phyloP scores from a whole-genome alignment of 2,888 invertebrate species.

The Synanthedon tipuliformis region DNA sequence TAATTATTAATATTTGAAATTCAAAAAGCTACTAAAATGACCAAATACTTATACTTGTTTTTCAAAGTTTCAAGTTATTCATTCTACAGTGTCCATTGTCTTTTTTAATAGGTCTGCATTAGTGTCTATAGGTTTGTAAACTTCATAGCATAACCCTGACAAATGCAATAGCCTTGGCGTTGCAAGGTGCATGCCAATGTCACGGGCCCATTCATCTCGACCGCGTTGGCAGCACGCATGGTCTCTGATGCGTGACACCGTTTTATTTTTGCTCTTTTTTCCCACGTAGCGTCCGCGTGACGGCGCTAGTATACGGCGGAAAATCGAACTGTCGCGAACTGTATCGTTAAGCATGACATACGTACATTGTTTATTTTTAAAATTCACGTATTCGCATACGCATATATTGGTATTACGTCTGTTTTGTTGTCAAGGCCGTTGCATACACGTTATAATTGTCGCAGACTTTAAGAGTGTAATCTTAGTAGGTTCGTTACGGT shows the following conservation, averaged over 20 bases:
- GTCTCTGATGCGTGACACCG: conserved; percentile 25
- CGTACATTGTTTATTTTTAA: neutral
- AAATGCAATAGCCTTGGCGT: conserved; percentile 2
- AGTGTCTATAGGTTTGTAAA: no score
- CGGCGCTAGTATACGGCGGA: conserved; percentile 17
- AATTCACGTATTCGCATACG: neutral
- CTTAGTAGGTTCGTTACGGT: neutral
- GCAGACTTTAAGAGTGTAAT: no score
- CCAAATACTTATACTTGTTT: no score
- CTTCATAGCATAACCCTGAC: neutral
- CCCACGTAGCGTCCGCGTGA: conserved; percentile 9
- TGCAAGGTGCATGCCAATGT: conserved; percentile 30
- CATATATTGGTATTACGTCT: neutral
- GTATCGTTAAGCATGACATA: neutral
- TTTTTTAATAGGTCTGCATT: no score
- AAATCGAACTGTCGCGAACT: conserved; percentile 12
- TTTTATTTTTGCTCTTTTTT: conserved; percentile 24
- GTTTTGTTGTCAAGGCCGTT: neutral
- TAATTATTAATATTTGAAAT: no score
- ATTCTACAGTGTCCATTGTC: no score
- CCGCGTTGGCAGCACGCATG: conserved; percentile 17
- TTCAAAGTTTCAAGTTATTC: no score
- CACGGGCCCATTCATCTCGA: conserved; percentile 35
- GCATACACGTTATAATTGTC: no score
- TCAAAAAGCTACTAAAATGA: no score